These are phyloP conservation scores for Hyles vespertilio DNA, from an alignment of 1,140 invertebrate genomes.

Conservation along the genomic window DNA sequence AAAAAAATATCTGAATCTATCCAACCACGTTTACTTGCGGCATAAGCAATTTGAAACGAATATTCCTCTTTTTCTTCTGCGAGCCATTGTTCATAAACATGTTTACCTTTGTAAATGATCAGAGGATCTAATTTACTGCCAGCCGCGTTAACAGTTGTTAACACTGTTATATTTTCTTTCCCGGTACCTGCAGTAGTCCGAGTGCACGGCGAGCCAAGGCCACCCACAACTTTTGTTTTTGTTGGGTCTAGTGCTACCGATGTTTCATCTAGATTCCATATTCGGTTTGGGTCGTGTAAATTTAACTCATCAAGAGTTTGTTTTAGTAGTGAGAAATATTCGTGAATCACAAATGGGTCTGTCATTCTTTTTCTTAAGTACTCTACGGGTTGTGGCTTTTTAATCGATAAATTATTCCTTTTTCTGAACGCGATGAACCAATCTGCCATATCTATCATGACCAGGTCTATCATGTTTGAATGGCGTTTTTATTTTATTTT, in stretches of 20 bases:
- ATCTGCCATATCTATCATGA: too few relatives aligned
- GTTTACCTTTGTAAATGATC: slow-evolving; percentile 33
- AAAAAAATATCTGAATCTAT: slow-evolving; percentile 16
- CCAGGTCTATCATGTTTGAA: slow-evolving; percentile 51
- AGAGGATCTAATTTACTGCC: slow-evolving; percentile 48
- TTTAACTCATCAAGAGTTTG: slow-evolving; percentile 25
- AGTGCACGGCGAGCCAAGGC: slow-evolving; percentile 22
- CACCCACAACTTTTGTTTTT: slow-evolving; percentile 40
- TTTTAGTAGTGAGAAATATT: slow-evolving; percentile 34
- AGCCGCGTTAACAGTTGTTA: slow-evolving; percentile 39
- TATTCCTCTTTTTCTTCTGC: slow-evolving; percentile 6
- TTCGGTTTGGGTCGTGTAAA: slow-evolving; percentile 27
- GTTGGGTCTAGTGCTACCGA: slow-evolving; percentile 34
- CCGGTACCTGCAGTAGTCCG: slow-evolving; percentile 37
- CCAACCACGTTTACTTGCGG: slow-evolving; percentile 21
- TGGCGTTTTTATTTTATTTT: slow-evolving; percentile 40
- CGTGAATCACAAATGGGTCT: slow-evolving; percentile 33
- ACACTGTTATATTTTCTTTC: slow-evolving; percentile 51
- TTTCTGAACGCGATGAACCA: slow-evolving; percentile 50
- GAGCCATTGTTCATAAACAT: slow-evolving; percentile 28
- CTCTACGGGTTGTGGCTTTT: slow-evolving; percentile 54
- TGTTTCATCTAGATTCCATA: slow-evolving; percentile 47
- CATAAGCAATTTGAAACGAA: slow-evolving; percentile 23
- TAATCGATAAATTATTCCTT: slow-evolving; percentile 42
- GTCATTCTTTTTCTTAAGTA: slow-evolving; percentile 36